Evolutionary conservation across 2,797 vertebrate genomes (phyloP), one percentile per base, ranked within the genome.

Genomic region (Peromyscus aztecus): DNA sequence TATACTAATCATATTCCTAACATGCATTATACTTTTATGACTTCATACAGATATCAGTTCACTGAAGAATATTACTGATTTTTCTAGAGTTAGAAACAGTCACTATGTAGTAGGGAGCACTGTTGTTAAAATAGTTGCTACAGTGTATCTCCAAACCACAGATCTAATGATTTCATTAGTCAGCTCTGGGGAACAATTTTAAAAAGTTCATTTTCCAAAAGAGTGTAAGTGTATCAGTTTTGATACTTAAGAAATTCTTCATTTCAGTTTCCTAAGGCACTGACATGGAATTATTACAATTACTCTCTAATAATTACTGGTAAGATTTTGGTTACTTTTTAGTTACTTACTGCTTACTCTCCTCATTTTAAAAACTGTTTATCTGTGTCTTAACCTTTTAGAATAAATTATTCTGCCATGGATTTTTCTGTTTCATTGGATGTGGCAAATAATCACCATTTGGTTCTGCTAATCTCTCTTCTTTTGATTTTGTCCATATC

Each of bases 181-280:
- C 49, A 27, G 69, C 40, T 27, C 49, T 55, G 24, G n/a, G 14
- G 46, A 49, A 55, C 9, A 9, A 59, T 21, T 88, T 88, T 57
- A 21, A 57, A 37, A 57, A 77, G 43, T 5, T 87, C 73, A 71
- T n/a, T 82, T 82, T 27, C 83, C 57, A 77, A 80, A 78, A 69
- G 34, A 12, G 1, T 84, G 49, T 34, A 16, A 19, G 23, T 55
- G 46, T 73, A n/a, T 43, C 29, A 40, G 23, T 59, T 78, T 90
- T 94, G 84, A n/a, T 61, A 92, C 67, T 92, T 91, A 91, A 89
- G 83, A 86, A 82, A 90, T 34, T 89, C n/a, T 75, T 87, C n/a
- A 65, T 63, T 4, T 75, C 43, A 31, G 11, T 93, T 77, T 94
- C 55, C 55, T 84, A 80, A 65, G 19, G 14, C 52, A 67, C 31